Conservation (phyloP, 2,888 invertebrate genomes). For the Drosophila prostipennis region DNA sequence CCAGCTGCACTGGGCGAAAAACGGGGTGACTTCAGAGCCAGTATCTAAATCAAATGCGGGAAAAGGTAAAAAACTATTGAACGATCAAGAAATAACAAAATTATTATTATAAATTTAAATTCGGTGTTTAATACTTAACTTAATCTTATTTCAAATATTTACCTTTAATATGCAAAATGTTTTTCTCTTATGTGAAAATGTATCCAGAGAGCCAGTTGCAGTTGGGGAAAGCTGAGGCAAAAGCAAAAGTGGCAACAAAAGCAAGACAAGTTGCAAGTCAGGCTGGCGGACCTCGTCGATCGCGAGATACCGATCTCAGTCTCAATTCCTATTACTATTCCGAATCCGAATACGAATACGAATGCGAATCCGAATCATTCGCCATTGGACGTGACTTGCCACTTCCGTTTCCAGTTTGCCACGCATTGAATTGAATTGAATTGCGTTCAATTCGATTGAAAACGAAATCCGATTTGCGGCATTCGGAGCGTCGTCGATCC, state of each 20-base stretch:
- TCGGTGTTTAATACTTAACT: no score
- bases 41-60: no score
- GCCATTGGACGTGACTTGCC: conserved; percentile 64
- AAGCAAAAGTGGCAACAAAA: conserved; percentile 43
- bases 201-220: not conserved
- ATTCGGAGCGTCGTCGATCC: conserved; percentile 27
- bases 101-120: no score
- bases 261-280: conserved; percentile 31
- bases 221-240: conserved; percentile 10
- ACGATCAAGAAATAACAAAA: no score
- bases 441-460: conserved; percentile 8
- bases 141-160: no score
- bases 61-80: no score
- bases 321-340: conserved; percentile 1
- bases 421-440: conserved; percentile 2
- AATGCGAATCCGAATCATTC: conserved; percentile 16
- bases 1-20: not conserved
- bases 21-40: no score
- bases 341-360: conserved; percentile 10
- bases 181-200: not conserved
- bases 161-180: not conserved
- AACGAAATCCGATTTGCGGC: conserved; percentile 35
- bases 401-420: conserved; percentile 60
- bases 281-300: conserved; percentile 14
- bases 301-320: conserved; percentile 1